Conservation (phyloP, 2,888 invertebrate species). For the Pterostichus madidus region DNA sequence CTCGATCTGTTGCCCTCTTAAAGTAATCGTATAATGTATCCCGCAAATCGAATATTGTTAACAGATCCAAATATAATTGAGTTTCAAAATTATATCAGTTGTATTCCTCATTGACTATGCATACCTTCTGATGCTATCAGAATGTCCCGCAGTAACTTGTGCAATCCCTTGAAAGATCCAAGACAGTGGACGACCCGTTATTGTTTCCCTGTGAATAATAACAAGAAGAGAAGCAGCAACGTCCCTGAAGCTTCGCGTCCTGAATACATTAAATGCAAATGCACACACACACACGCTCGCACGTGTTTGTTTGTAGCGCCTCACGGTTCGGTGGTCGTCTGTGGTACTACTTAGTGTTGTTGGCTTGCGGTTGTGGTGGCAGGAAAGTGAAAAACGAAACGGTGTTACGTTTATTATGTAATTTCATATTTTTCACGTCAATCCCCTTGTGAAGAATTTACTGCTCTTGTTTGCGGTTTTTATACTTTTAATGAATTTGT, state of each 20-base stretch:
- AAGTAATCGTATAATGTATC: no score
- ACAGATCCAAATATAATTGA: constrained; percentile 38
- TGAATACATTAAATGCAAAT: constrained; percentile 59
- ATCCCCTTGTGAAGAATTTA: constrained; percentile 25
- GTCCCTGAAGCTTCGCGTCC: constrained; percentile 46
- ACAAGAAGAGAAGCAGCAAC: constrained; percentile 54
- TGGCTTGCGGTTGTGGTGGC: constrained; percentile 5
- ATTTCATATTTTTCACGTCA: constrained; percentile 47
- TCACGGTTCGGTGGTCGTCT: neutral
- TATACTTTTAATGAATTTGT: constrained; percentile 45
- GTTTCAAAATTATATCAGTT: constrained; percentile 34
- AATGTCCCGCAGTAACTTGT: constrained; percentile 1
- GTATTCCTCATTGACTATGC: constrained; percentile 45
- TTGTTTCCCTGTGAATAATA: constrained; percentile 59
- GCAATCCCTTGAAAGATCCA: constrained; percentile 37
- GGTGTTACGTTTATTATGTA: constrained; percentile 39
- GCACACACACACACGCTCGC: constrained; percentile 19
- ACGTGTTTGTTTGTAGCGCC: constrained; percentile 29
- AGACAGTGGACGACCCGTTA: constrained; percentile 54
- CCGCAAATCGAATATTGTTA: neutral
- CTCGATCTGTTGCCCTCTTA: no score
- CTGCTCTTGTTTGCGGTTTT: constrained; percentile 34
- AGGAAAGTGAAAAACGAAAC: constrained; percentile 31
- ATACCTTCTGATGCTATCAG: constrained; percentile 26
- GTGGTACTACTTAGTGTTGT: constrained; percentile 9